Conservation (phyloP, 2,888 invertebrate genomes). For the Drosophila parthenogenetica region DNA sequence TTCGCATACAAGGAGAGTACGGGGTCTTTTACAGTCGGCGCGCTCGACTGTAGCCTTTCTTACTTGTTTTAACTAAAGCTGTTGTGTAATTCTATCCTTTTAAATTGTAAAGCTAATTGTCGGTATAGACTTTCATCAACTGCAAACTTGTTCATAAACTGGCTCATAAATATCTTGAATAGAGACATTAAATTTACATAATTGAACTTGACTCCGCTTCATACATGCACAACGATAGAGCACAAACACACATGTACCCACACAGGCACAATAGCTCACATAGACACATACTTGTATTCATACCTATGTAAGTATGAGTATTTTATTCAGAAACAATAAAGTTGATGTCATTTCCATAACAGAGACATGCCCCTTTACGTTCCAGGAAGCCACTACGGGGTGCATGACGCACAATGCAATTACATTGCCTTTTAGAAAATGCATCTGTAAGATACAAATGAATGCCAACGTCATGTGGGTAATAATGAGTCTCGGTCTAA, state of each 20-base stretch:
- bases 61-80: background rate
- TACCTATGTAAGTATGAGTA: constrained; percentile 14
- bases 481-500: constrained; percentile 47
- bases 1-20: too few species aligned
- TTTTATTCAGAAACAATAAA: constrained; percentile 63
- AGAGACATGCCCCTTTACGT: constrained; percentile 21
- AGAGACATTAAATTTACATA: constrained; percentile 40
- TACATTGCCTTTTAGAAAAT: constrained; percentile 41
- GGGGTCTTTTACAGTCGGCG: too few species aligned
- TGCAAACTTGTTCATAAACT: background rate
- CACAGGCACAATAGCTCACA: background rate
- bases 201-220: constrained; percentile 61
- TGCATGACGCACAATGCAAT: constrained; percentile 49
- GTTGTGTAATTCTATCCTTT: background rate
- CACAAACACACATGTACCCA: background rate
- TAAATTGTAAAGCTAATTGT: background rate
- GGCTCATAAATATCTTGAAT: constrained; percentile 14
- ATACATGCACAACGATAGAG: constrained; percentile 34
- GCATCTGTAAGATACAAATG: constrained; percentile 54
- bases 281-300: background rate
- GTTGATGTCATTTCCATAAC: constrained; percentile 53
- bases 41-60: too few species aligned
- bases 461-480: constrained; percentile 59
- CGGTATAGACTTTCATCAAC: background rate
- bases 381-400: constrained; percentile 7